A percentile compares a stretch with the other conserved stretches of the same genome.
phyloP scores from a whole-genome alignment of 2,888 invertebrate species.

The Venusia cambrica region DNA sequence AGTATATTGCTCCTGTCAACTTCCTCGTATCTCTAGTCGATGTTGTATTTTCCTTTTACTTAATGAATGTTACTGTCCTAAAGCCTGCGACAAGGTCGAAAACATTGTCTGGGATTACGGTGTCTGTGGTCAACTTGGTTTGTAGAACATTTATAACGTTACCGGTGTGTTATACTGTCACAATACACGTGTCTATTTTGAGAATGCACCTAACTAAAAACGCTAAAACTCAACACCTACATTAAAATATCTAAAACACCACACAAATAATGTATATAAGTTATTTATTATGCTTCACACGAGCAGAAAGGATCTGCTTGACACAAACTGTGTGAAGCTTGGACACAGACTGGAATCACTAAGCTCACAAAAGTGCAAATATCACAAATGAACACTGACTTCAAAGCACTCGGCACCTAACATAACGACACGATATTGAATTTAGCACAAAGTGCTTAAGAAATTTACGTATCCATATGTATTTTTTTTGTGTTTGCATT shows the following conservation, averaged over 20 bases:
- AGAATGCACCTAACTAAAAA: slow-evolving; percentile 20
- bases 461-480: too few relatives aligned
- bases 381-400: slow-evolving; percentile 22
- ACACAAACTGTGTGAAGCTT: slow-evolving; percentile 24
- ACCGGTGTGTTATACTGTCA: slow-evolving; percentile 51
- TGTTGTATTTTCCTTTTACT: slow-evolving; percentile 48
- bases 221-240: neutral
- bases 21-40: slow-evolving; percentile 33
- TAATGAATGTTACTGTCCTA: slow-evolving; percentile 65
- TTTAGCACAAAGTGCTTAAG: slow-evolving; percentile 9
- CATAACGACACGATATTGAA: slow-evolving; percentile 5
- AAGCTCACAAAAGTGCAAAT: slow-evolving; percentile 31
- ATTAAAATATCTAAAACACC: slow-evolving; percentile 14
- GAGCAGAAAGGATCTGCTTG: too few relatives aligned
- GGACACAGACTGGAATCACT: slow-evolving; percentile 29
- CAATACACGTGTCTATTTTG: slow-evolving; percentile 50
- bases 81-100: slow-evolving; percentile 76
- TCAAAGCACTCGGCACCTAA: slow-evolving; percentile 27
- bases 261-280: slow-evolving; percentile 18
- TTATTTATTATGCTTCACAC: slow-evolving; percentile 18
- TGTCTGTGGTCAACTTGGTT: slow-evolving; percentile 80
- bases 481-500: too few relatives aligned
- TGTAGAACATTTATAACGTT: slow-evolving; percentile 59
- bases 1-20: slow-evolving; percentile 29
- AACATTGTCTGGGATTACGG: slow-evolving; percentile 75